Evolutionary conservation across 53 echinoderm and acorn worm genomes (phyloP).

Genomic region (Temnopleurus reevesii): DNA sequence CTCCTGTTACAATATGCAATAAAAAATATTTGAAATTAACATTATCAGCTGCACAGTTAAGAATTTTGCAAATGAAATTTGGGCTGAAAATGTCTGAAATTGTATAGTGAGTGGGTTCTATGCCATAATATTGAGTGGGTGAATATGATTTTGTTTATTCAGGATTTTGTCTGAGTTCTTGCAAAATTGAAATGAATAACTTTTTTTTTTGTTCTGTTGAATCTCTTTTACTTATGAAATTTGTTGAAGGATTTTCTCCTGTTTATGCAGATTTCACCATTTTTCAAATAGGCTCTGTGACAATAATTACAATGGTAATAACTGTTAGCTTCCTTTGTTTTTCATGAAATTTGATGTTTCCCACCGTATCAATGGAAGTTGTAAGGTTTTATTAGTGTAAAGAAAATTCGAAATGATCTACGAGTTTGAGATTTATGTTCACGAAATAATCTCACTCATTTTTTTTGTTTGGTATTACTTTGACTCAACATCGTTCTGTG

Average conservation of each 20-base stretch:
- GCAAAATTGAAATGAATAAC: background rate
- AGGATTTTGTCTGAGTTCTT: background rate
- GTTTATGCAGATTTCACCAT: background rate
- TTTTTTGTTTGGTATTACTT: too few relatives aligned
- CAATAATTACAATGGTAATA: background rate
- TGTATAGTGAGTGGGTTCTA: background rate
- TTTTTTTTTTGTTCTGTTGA: background rate
- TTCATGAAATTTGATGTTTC: background rate
- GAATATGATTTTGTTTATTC: slow-evolving; percentile 1
- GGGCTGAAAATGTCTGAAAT: slow-evolving; percentile 47
- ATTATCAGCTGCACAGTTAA: background rate
- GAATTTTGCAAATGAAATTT: slow-evolving; percentile 14
- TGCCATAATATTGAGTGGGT: background rate
- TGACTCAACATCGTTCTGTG: too few relatives aligned
- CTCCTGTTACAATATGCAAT: slow-evolving; percentile 22
- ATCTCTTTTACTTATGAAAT: background rate
- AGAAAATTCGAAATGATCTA: too few relatives aligned
- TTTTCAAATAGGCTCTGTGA: background rate
- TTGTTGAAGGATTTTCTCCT: background rate
- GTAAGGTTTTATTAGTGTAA: too few relatives aligned
- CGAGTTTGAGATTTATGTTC: too few relatives aligned
- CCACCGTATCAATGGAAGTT: background rate
- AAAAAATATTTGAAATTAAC: slow-evolving; percentile 19
- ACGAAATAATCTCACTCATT: too few relatives aligned
- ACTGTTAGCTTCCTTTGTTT: background rate